phyloP scores from a whole-genome alignment of 2,113 vertebrate species.

The Crotalus helleri region DNA sequence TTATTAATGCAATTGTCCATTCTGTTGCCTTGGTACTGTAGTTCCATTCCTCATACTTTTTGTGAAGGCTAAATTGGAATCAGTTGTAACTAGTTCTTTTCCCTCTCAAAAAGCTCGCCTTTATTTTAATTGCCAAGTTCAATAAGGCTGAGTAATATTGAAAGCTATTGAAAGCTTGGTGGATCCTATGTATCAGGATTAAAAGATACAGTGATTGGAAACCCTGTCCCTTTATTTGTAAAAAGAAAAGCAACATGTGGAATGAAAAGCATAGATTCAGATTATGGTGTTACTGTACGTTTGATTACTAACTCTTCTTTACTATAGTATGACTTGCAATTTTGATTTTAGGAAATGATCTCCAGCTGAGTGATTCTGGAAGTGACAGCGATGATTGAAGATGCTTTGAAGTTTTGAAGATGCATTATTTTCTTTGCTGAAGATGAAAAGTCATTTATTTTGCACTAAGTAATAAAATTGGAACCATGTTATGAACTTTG shows the following conservation, averaged over 20 bases:
- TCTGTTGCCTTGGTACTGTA: not conserved
- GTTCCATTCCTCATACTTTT: not conserved
- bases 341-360: slow-evolving; percentile 86
- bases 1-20: not conserved
- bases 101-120: not conserved
- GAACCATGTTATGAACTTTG: slow-evolving; percentile 59
- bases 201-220: not conserved
- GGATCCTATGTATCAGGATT: not conserved
- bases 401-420: slow-evolving; percentile 54
- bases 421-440: slow-evolving; percentile 59
- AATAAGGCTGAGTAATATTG: not conserved
- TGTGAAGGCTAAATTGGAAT: not conserved
- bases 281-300: not conserved
- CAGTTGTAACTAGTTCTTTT: not conserved
- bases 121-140: not conserved
- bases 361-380: slow-evolving; percentile 95
- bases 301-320: not conserved
- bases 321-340: slow-evolving; percentile 10
- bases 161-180: not conserved
- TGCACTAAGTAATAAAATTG: slow-evolving; percentile 63
- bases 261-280: not conserved
- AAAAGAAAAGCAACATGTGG: not conserved
- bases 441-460: slow-evolving; percentile 62
- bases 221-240: not conserved
- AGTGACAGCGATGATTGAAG: slow-evolving; percentile 91